Evolutionary conservation across 2,797 vertebrate genomes (phyloP).

Genomic region (Scomberomorus guttatus): DNA sequence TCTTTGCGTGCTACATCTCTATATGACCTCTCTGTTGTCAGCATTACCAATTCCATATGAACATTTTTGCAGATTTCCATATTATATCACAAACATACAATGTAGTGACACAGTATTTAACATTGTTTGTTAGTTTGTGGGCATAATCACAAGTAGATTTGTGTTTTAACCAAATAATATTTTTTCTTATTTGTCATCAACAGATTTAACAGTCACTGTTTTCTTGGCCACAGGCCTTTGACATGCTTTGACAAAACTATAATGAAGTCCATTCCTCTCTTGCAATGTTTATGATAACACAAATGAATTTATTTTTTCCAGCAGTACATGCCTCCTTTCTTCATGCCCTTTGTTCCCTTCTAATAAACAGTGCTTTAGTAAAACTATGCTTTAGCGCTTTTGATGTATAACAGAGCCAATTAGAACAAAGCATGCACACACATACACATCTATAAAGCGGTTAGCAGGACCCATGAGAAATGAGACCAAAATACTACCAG

Average conservation of each 20-base stretch:
- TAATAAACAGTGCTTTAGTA: not conserved
- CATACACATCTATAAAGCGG: slow-evolving; percentile 6
- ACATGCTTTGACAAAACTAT: slow-evolving; percentile 1
- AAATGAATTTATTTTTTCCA: not conserved
- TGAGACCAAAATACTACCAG: slow-evolving; percentile 10
- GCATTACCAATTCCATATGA: not conserved
- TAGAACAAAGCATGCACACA: slow-evolving; percentile 26
- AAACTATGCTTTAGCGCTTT: not conserved
- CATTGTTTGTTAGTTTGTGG: not conserved
- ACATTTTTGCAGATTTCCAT: not conserved
- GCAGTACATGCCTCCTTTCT: not conserved
- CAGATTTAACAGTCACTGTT: not conserved
- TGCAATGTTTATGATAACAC: not conserved
- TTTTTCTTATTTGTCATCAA: not conserved
- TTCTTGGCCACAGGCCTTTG: not conserved
- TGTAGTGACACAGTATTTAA: not conserved
- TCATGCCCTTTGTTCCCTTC: not conserved
- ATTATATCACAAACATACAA: not conserved
- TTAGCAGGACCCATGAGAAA: slow-evolving; percentile 23
- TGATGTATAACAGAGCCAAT: not conserved
- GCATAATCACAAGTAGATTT: not conserved
- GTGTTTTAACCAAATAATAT: not conserved
- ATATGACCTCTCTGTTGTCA: not conserved
- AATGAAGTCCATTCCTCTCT: not conserved
- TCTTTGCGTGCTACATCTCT: not conserved